Evolutionary conservation across 2,797 vertebrate genomes (phyloP).

Genomic region (Onychomys torridus): DNA sequence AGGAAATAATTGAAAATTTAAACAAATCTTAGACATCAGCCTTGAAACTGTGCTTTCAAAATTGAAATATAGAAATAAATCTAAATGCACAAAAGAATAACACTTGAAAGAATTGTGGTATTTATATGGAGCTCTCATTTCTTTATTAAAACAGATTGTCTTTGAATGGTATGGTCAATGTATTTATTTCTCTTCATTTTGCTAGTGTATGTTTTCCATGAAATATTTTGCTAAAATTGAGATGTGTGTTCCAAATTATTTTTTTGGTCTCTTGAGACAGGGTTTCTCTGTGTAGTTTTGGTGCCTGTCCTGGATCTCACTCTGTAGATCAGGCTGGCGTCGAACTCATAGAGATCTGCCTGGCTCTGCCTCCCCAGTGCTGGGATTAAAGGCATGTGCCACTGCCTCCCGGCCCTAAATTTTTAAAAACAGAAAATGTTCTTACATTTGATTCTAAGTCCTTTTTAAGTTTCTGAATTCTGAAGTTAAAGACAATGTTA

Average conservation of each 20-base stretch:
- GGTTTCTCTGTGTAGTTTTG: too few species aligned
- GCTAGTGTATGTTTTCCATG: neutral
- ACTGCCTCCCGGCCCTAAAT: neutral
- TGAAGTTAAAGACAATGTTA: slow-evolving; percentile 32
- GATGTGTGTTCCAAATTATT: neutral
- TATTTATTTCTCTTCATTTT: slow-evolving; percentile 47
- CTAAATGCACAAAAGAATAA: neutral
- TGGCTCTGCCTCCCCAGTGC: too few species aligned
- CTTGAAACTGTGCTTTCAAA: slow-evolving; percentile 48
- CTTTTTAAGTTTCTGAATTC: neutral
- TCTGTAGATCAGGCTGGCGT: too few species aligned
- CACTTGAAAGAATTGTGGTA: neutral
- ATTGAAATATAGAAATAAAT: slow-evolving; percentile 1
- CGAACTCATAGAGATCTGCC: too few species aligned
- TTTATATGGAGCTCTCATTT: slow-evolving; percentile 39
- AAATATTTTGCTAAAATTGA: slow-evolving; percentile 24
- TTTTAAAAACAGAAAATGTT: slow-evolving; percentile 8
- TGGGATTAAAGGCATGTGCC: too few species aligned
- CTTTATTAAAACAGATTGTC: slow-evolving; percentile 1
- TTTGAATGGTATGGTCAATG: neutral
- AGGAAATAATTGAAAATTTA: slow-evolving; percentile 3
- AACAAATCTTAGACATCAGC: neutral
- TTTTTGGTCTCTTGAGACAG: too few species aligned
- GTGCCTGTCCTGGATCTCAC: too few species aligned
- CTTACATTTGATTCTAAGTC: neutral